Evolutionary conservation across 2,888 invertebrate species (phyloP).

Genomic region (Amphimallon solstitiale): DNA sequence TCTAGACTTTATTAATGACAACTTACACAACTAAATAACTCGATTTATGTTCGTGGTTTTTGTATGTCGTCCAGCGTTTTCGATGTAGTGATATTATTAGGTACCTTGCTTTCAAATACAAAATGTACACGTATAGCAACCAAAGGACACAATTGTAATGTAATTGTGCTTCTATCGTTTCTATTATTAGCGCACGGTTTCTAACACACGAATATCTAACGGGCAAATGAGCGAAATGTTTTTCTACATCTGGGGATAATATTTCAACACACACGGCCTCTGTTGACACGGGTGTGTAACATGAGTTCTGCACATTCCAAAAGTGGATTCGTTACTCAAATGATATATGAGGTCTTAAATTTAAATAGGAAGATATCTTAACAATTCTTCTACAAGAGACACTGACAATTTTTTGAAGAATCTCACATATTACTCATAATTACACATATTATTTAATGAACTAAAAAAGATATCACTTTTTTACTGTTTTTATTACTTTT

Average conservation of each 20-base stretch:
- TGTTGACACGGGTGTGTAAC: slow-evolving; percentile 33
- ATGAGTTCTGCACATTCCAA: slow-evolving; percentile 30
- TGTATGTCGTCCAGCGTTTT: too few relatives aligned
- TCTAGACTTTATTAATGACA: too few relatives aligned
- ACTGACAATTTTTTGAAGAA: neutral
- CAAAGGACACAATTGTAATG: too few relatives aligned
- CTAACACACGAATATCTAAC: neutral
- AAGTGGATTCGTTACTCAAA: slow-evolving; percentile 16
- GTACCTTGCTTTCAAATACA: too few relatives aligned
- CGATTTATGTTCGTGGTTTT: too few relatives aligned
- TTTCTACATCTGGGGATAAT: slow-evolving; percentile 24
- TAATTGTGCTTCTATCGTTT: too few relatives aligned
- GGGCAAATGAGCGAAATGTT: slow-evolving; percentile 18
- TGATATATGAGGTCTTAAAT: slow-evolving; percentile 21
- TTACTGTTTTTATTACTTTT: too few relatives aligned
- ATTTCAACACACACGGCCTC: slow-evolving; percentile 27
- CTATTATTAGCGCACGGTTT: too few relatives aligned
- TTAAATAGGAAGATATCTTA: slow-evolving; percentile 10
- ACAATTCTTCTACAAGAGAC: neutral
- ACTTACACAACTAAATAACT: too few relatives aligned
- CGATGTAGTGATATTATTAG: too few relatives aligned
- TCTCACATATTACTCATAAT: too few relatives aligned
- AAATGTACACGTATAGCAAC: too few relatives aligned
- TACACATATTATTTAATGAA: neutral
- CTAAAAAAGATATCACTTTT: neutral